Conservation (phyloP, 2,888 invertebrate genomes). For the Drosophila rubida region DNA sequence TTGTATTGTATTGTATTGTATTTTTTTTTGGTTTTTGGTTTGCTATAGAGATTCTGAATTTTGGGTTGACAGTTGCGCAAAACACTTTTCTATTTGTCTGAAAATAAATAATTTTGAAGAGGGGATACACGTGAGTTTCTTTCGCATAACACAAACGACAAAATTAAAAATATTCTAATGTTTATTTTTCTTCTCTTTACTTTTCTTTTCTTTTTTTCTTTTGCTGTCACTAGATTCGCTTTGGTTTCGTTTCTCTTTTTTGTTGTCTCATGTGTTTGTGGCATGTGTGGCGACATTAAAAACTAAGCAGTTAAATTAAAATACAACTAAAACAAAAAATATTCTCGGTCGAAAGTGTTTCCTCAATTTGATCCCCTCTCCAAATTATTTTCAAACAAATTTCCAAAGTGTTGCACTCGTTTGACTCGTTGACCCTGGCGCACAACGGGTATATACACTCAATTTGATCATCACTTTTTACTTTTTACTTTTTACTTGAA, state of each 20-base stretch:
- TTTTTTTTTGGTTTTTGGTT: conserved; percentile 8
- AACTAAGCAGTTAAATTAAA: conserved; percentile 57
- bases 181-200: conserved; percentile 32
- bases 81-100: conserved; percentile 81
- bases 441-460: background rate
- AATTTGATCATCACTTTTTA: background rate
- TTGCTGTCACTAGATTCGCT: conserved; percentile 37
- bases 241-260: conserved; percentile 9
- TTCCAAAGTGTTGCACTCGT: conserved; percentile 46
- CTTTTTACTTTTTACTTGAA: background rate
- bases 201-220: background rate
- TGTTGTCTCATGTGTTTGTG: background rate
- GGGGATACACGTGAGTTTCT: conserved; percentile 84
- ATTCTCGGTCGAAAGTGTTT: conserved; percentile 11
- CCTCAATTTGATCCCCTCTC: conserved; percentile 81
- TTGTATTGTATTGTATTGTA: conserved; percentile 27
- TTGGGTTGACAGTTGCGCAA: conserved; percentile 63
- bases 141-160: conserved; percentile 75
- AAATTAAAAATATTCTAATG: conserved; percentile 71
- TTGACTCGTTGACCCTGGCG: background rate
- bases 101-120: conserved; percentile 85
- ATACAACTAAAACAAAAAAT: conserved; percentile 44
- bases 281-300: conserved; percentile 52
- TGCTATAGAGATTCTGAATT: conserved; percentile 52
- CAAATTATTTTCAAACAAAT: conserved; percentile 69